phyloP scores from a whole-genome alignment of 2,888 invertebrate genomes.

The Lasioglossum zephyrum region DNA sequence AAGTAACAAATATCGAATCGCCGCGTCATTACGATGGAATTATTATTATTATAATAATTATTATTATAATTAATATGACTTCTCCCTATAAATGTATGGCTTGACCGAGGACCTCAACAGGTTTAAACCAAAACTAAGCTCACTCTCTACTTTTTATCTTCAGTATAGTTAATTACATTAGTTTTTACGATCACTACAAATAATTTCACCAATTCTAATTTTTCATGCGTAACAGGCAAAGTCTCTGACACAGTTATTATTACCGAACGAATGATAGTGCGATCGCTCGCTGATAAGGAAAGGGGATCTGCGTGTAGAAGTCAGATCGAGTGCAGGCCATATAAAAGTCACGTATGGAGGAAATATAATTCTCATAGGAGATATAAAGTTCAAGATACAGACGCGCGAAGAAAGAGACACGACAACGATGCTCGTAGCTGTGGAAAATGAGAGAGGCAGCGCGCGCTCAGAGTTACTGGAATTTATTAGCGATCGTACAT shows the following conservation, averaged over 20 bases:
- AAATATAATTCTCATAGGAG: constrained; percentile 1
- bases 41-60: no score
- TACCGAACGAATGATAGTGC: neutral
- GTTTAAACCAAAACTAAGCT: neutral
- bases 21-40: no score
- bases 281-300: neutral
- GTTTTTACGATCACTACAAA: neutral
- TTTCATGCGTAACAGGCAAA: neutral
- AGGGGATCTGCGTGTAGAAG: neutral
- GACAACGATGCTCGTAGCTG: constrained; percentile 29
- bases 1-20: no score
- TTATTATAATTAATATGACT: no score
- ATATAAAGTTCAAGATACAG: constrained; percentile 10
- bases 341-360: neutral
- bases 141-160: neutral
- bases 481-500: constrained; percentile 81
- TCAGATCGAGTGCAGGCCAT: neutral
- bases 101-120: neutral
- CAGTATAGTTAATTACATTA: neutral
- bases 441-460: constrained; percentile 64
- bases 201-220: neutral
- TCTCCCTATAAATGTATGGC: no score
- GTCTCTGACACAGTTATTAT: neutral
- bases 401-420: constrained; percentile 23
- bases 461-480: constrained; percentile 70